phyloP scores from a whole-genome alignment of 2,113 vertebrate genomes.

The Lynx canadensis region DNA sequence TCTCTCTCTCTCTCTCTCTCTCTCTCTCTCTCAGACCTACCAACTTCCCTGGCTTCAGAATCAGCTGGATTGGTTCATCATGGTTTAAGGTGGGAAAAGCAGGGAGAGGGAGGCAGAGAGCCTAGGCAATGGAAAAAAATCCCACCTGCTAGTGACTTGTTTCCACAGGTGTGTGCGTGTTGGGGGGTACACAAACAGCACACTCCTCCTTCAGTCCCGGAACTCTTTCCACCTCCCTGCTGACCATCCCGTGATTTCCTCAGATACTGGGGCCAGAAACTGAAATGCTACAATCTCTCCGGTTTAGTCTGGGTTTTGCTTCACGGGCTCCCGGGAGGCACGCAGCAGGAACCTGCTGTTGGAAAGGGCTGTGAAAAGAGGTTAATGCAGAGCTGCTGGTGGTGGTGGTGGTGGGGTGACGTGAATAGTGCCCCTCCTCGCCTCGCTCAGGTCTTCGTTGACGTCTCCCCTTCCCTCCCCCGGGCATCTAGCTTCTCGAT shows the following conservation, averaged over 20 bases:
- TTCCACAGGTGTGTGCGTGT: not conserved
- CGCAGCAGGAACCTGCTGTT: not conserved
- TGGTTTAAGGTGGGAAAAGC: not conserved
- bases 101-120: not conserved
- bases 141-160: not conserved
- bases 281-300: not conserved
- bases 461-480: constrained; percentile 48
- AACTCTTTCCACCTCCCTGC: too few relatives aligned
- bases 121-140: not conserved
- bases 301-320: not conserved
- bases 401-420: constrained; percentile 29
- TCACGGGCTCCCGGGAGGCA: not conserved
- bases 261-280: not conserved
- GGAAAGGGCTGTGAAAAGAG: constrained; percentile 46
- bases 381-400: constrained; percentile 58
- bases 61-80: not conserved
- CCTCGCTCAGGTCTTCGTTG: constrained; percentile 42
- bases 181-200: not conserved
- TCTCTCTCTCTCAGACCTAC: not conserved
- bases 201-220: not conserved
- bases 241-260: not conserved
- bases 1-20: too few relatives aligned
- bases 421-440: not conserved
- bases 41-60: not conserved
- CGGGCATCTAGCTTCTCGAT: not conserved